phyloP scores from a whole-genome alignment of 2,797 vertebrate species.

The Ibycter americanus region DNA sequence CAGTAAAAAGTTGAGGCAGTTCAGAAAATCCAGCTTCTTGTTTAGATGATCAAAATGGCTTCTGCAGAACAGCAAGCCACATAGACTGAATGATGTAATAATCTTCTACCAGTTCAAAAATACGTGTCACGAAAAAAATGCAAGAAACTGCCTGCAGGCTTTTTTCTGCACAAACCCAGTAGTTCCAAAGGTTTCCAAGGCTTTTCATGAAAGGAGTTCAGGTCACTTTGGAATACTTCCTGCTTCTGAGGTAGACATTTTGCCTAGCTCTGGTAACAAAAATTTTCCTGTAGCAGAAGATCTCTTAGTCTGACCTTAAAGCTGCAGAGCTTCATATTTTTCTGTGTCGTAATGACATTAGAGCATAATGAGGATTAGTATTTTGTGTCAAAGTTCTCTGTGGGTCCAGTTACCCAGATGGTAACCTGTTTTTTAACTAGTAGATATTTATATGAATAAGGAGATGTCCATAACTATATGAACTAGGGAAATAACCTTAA shows the following conservation, averaged over 20 bases:
- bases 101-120: not conserved
- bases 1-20: not conserved
- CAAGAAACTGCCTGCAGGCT: not conserved
- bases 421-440: not conserved
- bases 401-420: not conserved
- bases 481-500: not conserved
- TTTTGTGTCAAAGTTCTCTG: not conserved
- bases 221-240: not conserved
- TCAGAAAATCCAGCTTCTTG: not conserved
- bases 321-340: not conserved
- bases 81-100: not conserved
- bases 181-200: not conserved
- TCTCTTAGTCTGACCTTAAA: not conserved
- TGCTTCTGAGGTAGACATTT: not conserved
- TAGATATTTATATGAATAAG: not conserved
- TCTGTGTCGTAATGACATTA: not conserved
- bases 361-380: not conserved
- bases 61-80: not conserved
- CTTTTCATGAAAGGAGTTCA: not conserved
- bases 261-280: not conserved
- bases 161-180: not conserved
- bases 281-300: not conserved
- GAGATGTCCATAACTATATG: not conserved
- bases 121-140: rapidly evolving
- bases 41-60: not conserved